A percentile compares a stretch with the other conserved stretches of the same genome.
Evolutionary conservation across 2,113 vertebrate species (phyloP).

Genomic region (Paralichthys olivaceus): DNA sequence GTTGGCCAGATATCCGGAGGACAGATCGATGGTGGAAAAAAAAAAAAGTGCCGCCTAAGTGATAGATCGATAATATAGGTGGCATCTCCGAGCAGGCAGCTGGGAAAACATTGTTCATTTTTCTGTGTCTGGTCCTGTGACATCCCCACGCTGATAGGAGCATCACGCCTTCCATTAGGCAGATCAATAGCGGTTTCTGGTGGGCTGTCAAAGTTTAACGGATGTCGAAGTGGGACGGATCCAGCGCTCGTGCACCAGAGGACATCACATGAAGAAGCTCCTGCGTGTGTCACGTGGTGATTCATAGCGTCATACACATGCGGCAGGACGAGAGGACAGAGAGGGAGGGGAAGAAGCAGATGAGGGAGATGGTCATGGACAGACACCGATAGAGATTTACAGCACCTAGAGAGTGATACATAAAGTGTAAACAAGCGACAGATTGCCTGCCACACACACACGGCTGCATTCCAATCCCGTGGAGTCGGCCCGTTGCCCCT

Average conservation of each 20-base stretch:
- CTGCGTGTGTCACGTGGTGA: conserved; percentile 14
- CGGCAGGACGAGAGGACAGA: background rate
- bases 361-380: conserved; percentile 55
- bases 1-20: conserved; percentile 35
- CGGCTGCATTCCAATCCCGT: conserved; percentile 60
- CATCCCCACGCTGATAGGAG: conserved; percentile 54
- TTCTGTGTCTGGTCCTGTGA: conserved; percentile 45
- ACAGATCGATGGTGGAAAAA: conserved; percentile 49
- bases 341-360: conserved; percentile 35
- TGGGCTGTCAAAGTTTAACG: conserved; percentile 33
- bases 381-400: conserved; percentile 63
- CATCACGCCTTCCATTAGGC: conserved; percentile 56
- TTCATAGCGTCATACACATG: conserved; percentile 31
- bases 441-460: conserved; percentile 65
- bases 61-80: conserved; percentile 58
- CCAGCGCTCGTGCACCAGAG: background rate
- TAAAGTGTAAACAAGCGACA: conserved; percentile 76
- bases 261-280: background rate
- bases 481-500: conserved; percentile 62
- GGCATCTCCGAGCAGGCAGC: conserved; percentile 35
- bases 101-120: conserved; percentile 26
- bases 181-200: conserved; percentile 64
- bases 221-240: conserved; percentile 10
- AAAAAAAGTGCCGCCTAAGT: conserved; percentile 55
- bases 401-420: conserved; percentile 63